Percentiles rank a stretch among this genome's conserved stretches.
These are phyloP conservation scores for Drosophila kikkawai DNA, from an alignment of 1,140 invertebrate species.

Conservation along the genomic window DNA sequence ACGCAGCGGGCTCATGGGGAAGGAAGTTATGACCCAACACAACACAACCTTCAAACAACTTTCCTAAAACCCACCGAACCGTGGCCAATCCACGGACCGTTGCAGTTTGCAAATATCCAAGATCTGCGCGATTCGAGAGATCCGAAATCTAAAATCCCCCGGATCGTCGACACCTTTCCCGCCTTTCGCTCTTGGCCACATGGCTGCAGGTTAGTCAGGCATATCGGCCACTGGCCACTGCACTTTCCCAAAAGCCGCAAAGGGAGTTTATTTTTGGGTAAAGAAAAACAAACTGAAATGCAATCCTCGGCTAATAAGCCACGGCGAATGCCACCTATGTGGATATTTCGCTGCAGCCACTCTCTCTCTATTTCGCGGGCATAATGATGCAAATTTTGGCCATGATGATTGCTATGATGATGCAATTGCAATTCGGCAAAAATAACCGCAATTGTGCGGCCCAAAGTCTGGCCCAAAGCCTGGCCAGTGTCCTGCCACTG, in stretches of 20 bases:
- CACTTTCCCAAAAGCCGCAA: slow-evolving; percentile 49
- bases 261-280: slow-evolving; percentile 13
- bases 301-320: slow-evolving; percentile 67
- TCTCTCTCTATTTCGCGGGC: slow-evolving; percentile 24
- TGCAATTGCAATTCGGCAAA: slow-evolving; percentile 51
- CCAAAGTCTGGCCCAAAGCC: slow-evolving; percentile 9
- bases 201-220: slow-evolving; percentile 75
- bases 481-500: slow-evolving; percentile 54
- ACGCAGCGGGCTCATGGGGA: slow-evolving; percentile 28
- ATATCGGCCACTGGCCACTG: slow-evolving; percentile 53
- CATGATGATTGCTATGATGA: slow-evolving; percentile 51
- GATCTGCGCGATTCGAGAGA: slow-evolving; percentile 21
- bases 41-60: slow-evolving; percentile 75
- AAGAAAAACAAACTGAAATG: slow-evolving; percentile 30
- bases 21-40: slow-evolving; percentile 61
- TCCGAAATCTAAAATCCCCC: slow-evolving; percentile 38
- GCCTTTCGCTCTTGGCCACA: slow-evolving; percentile 69
- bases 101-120: slow-evolving; percentile 42
- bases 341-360: slow-evolving; percentile 12
- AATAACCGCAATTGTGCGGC: slow-evolving; percentile 41
- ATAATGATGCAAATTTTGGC: slow-evolving; percentile 72
- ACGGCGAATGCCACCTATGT: slow-evolving; percentile 62
- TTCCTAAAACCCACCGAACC: slow-evolving; percentile 48
- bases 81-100: slow-evolving; percentile 26
- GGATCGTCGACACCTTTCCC: slow-evolving; percentile 71